Conservation (phyloP, 2,113 vertebrate genomes). For the Myiozetetes cayanensis region DNA sequence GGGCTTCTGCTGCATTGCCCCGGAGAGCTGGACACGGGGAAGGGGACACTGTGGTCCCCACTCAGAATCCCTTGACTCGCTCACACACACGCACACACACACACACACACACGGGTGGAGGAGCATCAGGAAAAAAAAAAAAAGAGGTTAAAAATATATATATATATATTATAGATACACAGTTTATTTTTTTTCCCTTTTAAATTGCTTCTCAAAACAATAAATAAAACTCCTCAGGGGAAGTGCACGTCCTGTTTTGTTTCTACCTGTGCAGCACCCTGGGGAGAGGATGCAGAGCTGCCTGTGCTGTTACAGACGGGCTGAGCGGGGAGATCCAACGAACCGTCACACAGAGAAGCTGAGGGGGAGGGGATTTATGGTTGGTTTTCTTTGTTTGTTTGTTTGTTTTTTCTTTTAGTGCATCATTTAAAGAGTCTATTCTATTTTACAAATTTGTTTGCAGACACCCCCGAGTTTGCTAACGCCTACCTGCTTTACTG, state of each 20-base stretch:
- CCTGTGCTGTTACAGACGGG: background rate
- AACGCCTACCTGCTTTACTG: background rate
- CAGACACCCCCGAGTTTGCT: background rate
- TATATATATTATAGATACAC: constrained; percentile 36
- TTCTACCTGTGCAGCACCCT: constrained; percentile 31
- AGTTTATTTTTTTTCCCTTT: background rate
- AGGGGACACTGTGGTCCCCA: background rate
- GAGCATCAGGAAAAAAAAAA: background rate
- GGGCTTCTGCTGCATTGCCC: background rate
- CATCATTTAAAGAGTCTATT: background rate
- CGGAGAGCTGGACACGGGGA: accelerated
- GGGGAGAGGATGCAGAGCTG: background rate
- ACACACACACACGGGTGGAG: background rate
- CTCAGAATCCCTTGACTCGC: background rate
- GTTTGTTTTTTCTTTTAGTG: background rate
- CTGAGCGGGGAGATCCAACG: background rate
- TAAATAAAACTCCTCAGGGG: constrained; percentile 35
- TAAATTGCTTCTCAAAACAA: constrained; percentile 26
- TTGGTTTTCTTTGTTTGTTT: background rate
- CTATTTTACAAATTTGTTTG: background rate
- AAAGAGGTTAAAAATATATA: constrained; percentile 40
- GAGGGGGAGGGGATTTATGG: too few relatives aligned
- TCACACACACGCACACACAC: background rate
- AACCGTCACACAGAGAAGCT: background rate
- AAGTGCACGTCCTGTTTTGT: background rate